Evolutionary conservation across 2,797 vertebrate genomes (phyloP).

Genomic region (Halcyon leucocephala): DNA sequence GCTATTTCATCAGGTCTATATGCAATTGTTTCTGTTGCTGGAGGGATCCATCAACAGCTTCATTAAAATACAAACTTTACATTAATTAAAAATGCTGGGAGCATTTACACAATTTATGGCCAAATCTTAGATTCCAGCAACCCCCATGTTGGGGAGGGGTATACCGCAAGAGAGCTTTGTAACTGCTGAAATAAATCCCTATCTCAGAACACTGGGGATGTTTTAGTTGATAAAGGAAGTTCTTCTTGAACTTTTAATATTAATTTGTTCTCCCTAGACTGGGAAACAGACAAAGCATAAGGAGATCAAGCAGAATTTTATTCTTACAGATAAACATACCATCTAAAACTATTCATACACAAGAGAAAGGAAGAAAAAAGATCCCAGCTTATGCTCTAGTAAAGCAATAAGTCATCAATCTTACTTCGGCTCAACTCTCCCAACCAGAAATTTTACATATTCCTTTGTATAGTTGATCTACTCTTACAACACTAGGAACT

Average conservation of each 20-base stretch:
- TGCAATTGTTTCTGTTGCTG: slow-evolving; percentile 51
- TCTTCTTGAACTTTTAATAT: slow-evolving; percentile 14
- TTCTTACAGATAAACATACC: neutral
- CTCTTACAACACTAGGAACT: neutral
- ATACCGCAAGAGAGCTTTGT: neutral
- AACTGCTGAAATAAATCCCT: slow-evolving; percentile 53
- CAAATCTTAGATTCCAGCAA: slow-evolving; percentile 13
- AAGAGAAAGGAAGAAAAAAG: neutral
- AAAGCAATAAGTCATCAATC: neutral
- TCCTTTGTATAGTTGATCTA: neutral
- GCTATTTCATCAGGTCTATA: neutral
- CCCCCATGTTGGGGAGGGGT: neutral
- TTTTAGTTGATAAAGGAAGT: slow-evolving; percentile 17
- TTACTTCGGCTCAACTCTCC: neutral
- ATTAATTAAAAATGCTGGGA: slow-evolving; percentile 64
- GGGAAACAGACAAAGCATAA: slow-evolving; percentile 17
- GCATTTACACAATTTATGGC: slow-evolving; percentile 52
- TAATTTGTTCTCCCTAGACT: slow-evolving; percentile 9
- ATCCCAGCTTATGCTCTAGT: neutral
- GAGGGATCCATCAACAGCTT: slow-evolving; percentile 25
- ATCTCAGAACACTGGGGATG: slow-evolving; percentile 2
- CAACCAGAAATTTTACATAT: neutral
- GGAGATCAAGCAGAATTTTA: neutral
- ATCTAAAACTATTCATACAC: neutral
- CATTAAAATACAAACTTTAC: slow-evolving; percentile 61